phyloP scores from a whole-genome alignment of 2,888 invertebrate genomes.

The Morpho deidamia region DNA sequence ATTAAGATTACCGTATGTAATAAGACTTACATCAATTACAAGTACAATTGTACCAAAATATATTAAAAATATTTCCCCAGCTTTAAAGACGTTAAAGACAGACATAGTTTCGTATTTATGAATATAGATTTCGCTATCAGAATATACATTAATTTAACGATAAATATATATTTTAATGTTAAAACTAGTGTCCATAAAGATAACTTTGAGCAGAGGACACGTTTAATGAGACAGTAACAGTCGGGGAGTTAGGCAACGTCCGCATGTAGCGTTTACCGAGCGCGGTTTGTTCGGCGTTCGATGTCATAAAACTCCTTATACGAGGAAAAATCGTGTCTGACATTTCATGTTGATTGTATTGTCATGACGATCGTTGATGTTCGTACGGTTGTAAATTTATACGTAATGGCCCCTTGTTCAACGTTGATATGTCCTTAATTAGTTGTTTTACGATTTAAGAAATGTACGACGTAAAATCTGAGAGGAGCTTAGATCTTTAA shows the following conservation, averaged over 20 bases:
- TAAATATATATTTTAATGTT: slow-evolving; percentile 14
- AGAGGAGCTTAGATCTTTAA: no score
- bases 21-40: no score
- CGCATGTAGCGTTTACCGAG: slow-evolving; percentile 1
- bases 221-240: slow-evolving; percentile 12
- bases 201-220: slow-evolving; percentile 13
- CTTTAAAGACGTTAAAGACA: no score
- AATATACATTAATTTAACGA: not conserved
- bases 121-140: not conserved
- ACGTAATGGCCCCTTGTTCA: slow-evolving; percentile 4
- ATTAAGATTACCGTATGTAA: no score
- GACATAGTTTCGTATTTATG: no score
- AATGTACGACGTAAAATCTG: not conserved
- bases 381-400: slow-evolving; percentile 2
- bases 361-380: slow-evolving; percentile 6
- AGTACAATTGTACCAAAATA: no score
- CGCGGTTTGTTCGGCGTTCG: not conserved
- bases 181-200: slow-evolving; percentile 16
- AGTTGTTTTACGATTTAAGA: not conserved
- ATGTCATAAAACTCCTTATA: slow-evolving; percentile 14
- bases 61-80: no score
- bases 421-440: slow-evolving; percentile 1
- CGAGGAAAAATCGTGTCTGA: slow-evolving; percentile 14
- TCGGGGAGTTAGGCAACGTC: slow-evolving; percentile 5
- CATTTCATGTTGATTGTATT: slow-evolving; percentile 8